These are phyloP conservation scores for Lucilia cuprina DNA, from an alignment of 1,140 invertebrate genomes.

Conservation along the genomic window DNA sequence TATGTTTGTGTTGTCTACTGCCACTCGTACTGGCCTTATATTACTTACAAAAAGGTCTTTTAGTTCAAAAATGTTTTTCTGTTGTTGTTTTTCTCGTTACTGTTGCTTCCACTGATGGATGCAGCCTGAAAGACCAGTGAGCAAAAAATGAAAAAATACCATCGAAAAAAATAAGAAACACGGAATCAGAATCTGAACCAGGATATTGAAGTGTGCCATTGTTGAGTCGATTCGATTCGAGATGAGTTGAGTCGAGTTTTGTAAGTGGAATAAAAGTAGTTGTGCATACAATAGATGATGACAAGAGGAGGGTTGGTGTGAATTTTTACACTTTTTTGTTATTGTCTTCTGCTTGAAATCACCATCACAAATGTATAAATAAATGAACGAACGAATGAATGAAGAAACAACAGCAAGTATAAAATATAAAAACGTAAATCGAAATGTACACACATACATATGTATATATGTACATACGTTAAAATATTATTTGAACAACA, in stretches of 20 bases:
- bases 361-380: neutral
- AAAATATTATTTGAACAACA: neutral
- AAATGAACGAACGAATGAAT: neutral
- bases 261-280: conserved; percentile 16
- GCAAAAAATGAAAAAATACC: neutral
- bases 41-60: no score
- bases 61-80: no score
- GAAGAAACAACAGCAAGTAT: neutral
- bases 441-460: conserved; percentile 9
- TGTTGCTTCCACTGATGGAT: neutral
- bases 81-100: no score
- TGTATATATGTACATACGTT: no score
- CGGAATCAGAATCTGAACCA: neutral
- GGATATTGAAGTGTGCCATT: conserved; percentile 31
- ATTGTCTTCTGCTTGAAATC: conserved; percentile 20
- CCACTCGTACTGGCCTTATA: no score
- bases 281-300: neutral
- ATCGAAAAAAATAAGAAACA: neutral
- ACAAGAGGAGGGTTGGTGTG: conserved; percentile 35
- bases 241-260: neutral
- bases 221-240: neutral
- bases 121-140: neutral
- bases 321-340: conserved; percentile 40
- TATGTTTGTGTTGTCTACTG: neutral
- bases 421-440: neutral